phyloP scores from a whole-genome alignment of 2,113 vertebrate species.

The Myrmecophaga tridactyla region DNA sequence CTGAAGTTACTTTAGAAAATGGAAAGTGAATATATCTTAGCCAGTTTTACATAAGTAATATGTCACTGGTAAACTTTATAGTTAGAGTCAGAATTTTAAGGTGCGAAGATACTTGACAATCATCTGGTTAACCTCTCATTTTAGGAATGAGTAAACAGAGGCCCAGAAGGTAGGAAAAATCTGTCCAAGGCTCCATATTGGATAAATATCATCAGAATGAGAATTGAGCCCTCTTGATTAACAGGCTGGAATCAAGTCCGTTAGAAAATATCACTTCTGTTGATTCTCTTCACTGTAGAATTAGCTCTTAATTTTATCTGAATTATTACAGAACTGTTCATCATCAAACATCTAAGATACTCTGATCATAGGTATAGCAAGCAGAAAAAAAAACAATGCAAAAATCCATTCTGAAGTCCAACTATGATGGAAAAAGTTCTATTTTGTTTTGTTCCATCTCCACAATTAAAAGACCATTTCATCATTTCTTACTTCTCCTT shows the following conservation, averaged over 20 bases:
- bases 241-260: not conserved
- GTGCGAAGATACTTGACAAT: not conserved
- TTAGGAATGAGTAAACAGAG: not conserved
- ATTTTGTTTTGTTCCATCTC: not conserved
- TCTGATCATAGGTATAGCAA: not conserved
- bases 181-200: not conserved
- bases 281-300: not conserved
- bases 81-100: not conserved
- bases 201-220: not conserved
- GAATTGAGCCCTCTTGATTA: not conserved
- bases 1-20: not conserved
- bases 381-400: not conserved
- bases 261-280: not conserved
- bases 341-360: not conserved
- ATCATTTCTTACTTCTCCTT: not conserved
- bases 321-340: slow-evolving; percentile 10
- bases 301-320: not conserved
- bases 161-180: not conserved
- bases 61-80: not conserved
- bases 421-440: not conserved
- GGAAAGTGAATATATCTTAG: not conserved
- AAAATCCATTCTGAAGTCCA: not conserved
- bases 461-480: not conserved
- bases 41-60: not conserved
- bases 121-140: not conserved